These are phyloP conservation scores for Toxotes jaculatrix DNA, from an alignment of 2,113 vertebrate genomes.

Conservation along the genomic window DNA sequence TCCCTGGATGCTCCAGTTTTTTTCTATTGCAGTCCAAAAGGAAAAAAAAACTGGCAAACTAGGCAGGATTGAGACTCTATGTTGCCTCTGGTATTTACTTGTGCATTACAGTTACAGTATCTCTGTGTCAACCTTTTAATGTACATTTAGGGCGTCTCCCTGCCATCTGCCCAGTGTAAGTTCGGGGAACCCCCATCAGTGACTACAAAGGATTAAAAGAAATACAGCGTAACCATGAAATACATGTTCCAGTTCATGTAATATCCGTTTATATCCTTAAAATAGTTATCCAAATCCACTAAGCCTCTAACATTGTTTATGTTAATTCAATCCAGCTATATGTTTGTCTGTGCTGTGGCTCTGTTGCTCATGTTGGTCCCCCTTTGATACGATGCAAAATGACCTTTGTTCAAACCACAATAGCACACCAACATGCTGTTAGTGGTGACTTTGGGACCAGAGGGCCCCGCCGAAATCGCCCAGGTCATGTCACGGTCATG, in stretches of 20 bases:
- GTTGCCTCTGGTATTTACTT: background rate
- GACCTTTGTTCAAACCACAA: conserved; percentile 35
- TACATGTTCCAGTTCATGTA: background rate
- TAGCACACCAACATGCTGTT: conserved; percentile 21
- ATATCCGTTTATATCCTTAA: background rate
- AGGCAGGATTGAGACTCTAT: background rate
- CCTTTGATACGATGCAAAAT: conserved; percentile 37
- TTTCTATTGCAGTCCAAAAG: background rate
- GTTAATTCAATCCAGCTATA: conserved; percentile 7
- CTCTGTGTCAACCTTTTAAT: background rate
- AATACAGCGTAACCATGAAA: background rate
- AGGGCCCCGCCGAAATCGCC: background rate
- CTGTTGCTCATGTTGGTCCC: background rate
- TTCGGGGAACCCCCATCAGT: background rate
- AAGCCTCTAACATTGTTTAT: conserved; percentile 15
- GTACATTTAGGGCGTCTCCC: background rate
- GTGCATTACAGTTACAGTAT: background rate
- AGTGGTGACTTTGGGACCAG: conserved; percentile 26
- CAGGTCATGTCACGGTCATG: conserved; percentile 33
- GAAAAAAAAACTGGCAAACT: background rate
- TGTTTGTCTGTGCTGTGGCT: background rate
- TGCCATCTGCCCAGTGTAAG: background rate
- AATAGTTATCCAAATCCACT: background rate
- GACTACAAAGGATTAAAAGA: background rate
- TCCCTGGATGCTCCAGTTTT: background rate